Evolutionary conservation across 2,888 invertebrate genomes (phyloP), one percentile per base, ranked within the genome.

Genomic region (Omphaloscelis lunosa): DNA sequence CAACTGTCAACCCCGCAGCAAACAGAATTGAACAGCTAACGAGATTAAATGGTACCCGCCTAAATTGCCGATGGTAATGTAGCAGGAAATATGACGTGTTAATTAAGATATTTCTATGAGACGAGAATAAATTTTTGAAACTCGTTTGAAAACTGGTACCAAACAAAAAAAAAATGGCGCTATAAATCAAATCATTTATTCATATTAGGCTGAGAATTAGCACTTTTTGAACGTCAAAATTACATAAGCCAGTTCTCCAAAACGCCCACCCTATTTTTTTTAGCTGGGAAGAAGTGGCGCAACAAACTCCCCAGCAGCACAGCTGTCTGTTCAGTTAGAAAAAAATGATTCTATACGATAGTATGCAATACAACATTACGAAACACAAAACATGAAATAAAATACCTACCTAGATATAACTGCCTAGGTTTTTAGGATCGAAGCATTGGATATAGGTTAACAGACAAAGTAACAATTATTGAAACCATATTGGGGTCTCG

Each of bases 401-500:
- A 20, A 20, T 20, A 29, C 6, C 1, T 23, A 12, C 5, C 29
- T 20, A 48, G 20, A 66, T 27, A 45, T 27, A 27, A 20, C 20
- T 6, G 17, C 1, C n/a, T n/a, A 41, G 27, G 45, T 51, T 76
- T 41, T 56, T 76, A 9, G n/a, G 7, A n/a, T 56, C 62, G 15
- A 61, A 39, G 15, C 48, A 67, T 67, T 27, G 45, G 77, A 86
- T 79, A 58, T 82, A 69, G 71, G 77, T 82, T 81, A 82, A 66
- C 53, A 72, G 59, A 77, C 15, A 65, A 51, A 65, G 34, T 58
- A 58, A 86, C 81, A 88, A 89, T 92, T 94, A 95, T 93, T 93
- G 93, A 94, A 95, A 95, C 94, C 92, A 93, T 94, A 94, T 95
- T 93, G 90, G 91, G 91, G 90, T 91, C 90, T 90, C 89, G 88